These are phyloP conservation scores for Phanerotoma sp. DNA, from an alignment of 2,888 invertebrate species.

Conservation along the genomic window DNA sequence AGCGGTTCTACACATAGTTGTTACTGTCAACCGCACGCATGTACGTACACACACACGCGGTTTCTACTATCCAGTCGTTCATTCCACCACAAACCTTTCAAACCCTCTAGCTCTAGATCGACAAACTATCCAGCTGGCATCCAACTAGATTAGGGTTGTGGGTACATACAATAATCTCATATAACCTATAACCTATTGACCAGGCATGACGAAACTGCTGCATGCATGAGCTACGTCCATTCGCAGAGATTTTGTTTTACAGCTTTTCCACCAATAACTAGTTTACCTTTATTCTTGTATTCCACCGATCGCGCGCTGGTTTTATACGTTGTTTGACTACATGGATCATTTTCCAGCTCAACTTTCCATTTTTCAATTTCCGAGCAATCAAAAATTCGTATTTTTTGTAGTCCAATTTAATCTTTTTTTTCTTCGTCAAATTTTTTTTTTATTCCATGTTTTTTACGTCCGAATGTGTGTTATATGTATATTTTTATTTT, in stretches of 20 bases:
- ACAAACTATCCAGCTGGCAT: slow-evolving; percentile 40
- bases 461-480: too few relatives aligned
- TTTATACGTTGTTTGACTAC: too few relatives aligned
- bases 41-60: slow-evolving; percentile 7
- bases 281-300: background rate
- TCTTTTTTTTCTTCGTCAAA: too few relatives aligned
- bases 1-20: slow-evolving; percentile 40
- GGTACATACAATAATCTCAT: slow-evolving; percentile 42
- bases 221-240: slow-evolving; percentile 27
- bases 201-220: slow-evolving; percentile 40
- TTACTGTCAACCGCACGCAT: slow-evolving; percentile 45
- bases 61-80: slow-evolving; percentile 6
- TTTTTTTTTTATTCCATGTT: background rate
- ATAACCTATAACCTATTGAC: slow-evolving; percentile 42
- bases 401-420: too few relatives aligned
- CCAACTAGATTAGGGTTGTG: slow-evolving; percentile 46
- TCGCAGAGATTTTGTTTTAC: slow-evolving; percentile 34
- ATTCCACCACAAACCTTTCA: slow-evolving; percentile 4
- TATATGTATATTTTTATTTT: too few relatives aligned
- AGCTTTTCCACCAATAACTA: slow-evolving; percentile 20
- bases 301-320: background rate
- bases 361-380: slow-evolving; percentile 10
- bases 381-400: too few relatives aligned
- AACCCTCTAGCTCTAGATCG: slow-evolving; percentile 30
- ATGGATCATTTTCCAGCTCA: slow-evolving; percentile 3